Evolutionary conservation across 2,113 vertebrate genomes (phyloP), one percentile per base, ranked within the genome.

Genomic region (Scomber scombrus): DNA sequence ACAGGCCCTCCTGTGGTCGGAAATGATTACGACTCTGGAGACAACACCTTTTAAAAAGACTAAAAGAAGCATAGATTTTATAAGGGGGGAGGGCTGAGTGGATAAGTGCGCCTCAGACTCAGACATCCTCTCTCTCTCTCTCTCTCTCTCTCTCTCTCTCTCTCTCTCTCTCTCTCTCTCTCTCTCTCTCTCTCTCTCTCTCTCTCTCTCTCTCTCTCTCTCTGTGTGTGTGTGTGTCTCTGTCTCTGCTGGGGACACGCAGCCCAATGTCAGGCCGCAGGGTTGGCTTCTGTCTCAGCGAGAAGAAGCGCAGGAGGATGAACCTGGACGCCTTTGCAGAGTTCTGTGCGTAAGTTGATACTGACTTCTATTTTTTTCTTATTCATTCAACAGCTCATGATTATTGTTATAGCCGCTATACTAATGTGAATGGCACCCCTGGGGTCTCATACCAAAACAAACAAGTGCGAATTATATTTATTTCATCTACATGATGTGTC

Each of bases 251-350:
- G 64, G 58, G 0, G 13, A 60, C 51, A 15, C 74, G 5, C 51
- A 45, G 29, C 9, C 62, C 16, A 26, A 95, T 94, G 95, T 89
- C 91, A n/a, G 75, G 83, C 26, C 87, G 89, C 52, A 84, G 91
- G n/a, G 93, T 96, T 3, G 95, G 95, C 10, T 93, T 95, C 84
- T 95, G 90, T 19, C 89, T 96, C 66, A 95, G 93, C 71, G 90
- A 92, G 1, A 95, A 95, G 84, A 96, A 96, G 64, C 93, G 89
- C 52, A 82, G 82, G 79, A 91, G 89, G 76, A 92, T 96, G 65
- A 94, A 95, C 57, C 86, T 95, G 64, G 81, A 88, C 26, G 84
- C 90, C 0, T 95, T 96, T 63, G 78, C 88, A 2, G 89, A 85
- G 13, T 89, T 95, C 29, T 95, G 95, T 88, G 92, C 89, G 95